These are phyloP conservation scores for Axea sp. DNA, from an alignment of 2,888 invertebrate species.

Conservation along the genomic window DNA sequence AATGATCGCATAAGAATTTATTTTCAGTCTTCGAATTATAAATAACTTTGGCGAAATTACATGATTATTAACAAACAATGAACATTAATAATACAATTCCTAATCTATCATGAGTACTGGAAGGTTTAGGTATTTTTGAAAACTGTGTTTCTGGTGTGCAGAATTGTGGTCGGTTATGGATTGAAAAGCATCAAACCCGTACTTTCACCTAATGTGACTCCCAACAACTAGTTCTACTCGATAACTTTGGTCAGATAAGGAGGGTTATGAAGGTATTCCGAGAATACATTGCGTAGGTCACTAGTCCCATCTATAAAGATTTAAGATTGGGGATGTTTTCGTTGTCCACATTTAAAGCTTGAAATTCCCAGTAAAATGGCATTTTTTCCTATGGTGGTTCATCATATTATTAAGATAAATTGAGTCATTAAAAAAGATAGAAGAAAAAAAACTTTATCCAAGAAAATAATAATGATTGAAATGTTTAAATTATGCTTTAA, in stretches of 20 bases:
- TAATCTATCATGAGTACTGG: conserved; percentile 42
- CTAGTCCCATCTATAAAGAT: conserved; percentile 64
- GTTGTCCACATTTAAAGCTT: too few species aligned
- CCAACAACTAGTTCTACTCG: conserved; percentile 72
- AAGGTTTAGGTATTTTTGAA: conserved; percentile 38
- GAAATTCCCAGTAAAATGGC: too few species aligned
- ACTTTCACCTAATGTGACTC: conserved; percentile 78
- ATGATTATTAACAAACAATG: too few species aligned
- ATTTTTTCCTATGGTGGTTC: too few species aligned
- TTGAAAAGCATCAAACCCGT: conserved; percentile 48
- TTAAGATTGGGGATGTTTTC: conserved; percentile 31
- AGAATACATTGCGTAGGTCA: conserved; percentile 72
- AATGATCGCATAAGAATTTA: too few species aligned
- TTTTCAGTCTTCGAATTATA: too few species aligned
- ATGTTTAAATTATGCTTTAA: too few species aligned
- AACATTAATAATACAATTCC: conserved; percentile 7
- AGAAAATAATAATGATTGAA: too few species aligned
- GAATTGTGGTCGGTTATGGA: conserved; percentile 14
- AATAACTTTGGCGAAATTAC: too few species aligned
- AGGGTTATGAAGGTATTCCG: conserved; percentile 71
- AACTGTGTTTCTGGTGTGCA: not conserved
- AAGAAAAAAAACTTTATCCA: too few species aligned
- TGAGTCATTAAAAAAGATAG: too few species aligned
- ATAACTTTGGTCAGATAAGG: conserved; percentile 70
- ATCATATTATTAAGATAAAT: too few species aligned